phyloP scores from a whole-genome alignment of 2,113 vertebrate genomes.

The Leucosticte australis region DNA sequence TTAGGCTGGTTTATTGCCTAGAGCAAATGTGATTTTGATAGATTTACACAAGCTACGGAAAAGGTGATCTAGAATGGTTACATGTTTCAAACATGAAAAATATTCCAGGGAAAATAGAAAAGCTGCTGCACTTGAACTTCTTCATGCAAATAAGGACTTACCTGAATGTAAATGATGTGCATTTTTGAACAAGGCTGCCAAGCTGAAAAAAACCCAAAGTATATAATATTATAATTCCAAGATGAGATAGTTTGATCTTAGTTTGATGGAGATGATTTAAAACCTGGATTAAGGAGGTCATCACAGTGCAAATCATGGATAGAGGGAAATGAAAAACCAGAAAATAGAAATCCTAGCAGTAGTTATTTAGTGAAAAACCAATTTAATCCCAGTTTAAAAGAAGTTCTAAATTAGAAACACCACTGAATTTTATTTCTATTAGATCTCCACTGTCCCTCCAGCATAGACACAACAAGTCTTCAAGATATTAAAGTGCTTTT shows the following conservation, averaged over 20 bases:
- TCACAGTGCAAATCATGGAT: not conserved
- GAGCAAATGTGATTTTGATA: constrained; percentile 30
- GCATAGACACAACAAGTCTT: not conserved
- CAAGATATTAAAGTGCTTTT: not conserved
- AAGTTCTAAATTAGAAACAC: not conserved
- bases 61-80: constrained; percentile 5
- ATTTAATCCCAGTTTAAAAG: not conserved
- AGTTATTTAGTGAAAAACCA: not conserved
- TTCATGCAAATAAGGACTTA: constrained; percentile 17
- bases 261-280: not conserved
- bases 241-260: not conserved
- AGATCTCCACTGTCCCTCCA: not conserved
- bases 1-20: constrained; percentile 5
- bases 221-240: not conserved
- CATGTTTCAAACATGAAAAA: constrained; percentile 14
- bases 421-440: not conserved
- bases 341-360: not conserved
- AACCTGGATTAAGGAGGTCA: not conserved
- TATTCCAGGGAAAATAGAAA: not conserved
- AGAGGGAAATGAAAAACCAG: not conserved
- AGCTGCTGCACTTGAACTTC: not conserved
- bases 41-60: not conserved
- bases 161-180: constrained; percentile 12
- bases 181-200: not conserved
- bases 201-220: not conserved